Evolutionary conservation across 1,140 invertebrate species (phyloP), one percentile per base, ranked within the genome.

Genomic region (Nixonia krombeini): DNA sequence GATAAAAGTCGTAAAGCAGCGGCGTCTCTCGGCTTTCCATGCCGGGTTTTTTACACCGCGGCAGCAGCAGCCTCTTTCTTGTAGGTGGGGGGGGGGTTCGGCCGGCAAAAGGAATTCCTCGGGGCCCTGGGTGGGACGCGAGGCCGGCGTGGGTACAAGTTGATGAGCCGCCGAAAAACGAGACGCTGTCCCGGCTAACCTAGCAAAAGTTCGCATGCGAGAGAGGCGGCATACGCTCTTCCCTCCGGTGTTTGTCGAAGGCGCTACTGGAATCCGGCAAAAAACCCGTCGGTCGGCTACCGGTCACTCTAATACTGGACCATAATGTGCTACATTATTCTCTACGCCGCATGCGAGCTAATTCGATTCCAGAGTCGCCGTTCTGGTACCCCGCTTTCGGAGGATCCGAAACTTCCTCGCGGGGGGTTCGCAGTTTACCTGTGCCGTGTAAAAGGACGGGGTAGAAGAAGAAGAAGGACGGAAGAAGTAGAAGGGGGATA

Each of bases 261-360:
- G 79, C 78, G 80, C 80, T 82, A 82, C 79, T 78, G 80, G 79
- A 82, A 82, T 82, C 74, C 77, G 71, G 71, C 72, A 78, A 82
- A 82, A 81, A 82, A 82, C 79, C 76, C 52, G 64, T 75, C 72
- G 63, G 71, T 78, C 72, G 79, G 75, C 80, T 80, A 81, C 80
- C 71, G 77, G 77, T 74, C 75, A 75, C 75, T 79, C 79, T 82
- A 80, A 82, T 78, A 76, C 79, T 74, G 67, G 59, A 50, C 74
- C 78, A 74, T 80, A 81, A 81, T 75, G 75, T 70, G 72, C 77
- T 74, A 74, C 72, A 76, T 76, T 79, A 79, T 78, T 79, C 72
- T 75, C 69, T 75, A 74, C 74, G 63, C 58, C 64, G 65, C 70
- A 66, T 72, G 61, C 70, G 70, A 72, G 70, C 65, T 66, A 66